phyloP scores from a whole-genome alignment of 2,888 invertebrate species.

The Pogonocherus hispidulus region DNA sequence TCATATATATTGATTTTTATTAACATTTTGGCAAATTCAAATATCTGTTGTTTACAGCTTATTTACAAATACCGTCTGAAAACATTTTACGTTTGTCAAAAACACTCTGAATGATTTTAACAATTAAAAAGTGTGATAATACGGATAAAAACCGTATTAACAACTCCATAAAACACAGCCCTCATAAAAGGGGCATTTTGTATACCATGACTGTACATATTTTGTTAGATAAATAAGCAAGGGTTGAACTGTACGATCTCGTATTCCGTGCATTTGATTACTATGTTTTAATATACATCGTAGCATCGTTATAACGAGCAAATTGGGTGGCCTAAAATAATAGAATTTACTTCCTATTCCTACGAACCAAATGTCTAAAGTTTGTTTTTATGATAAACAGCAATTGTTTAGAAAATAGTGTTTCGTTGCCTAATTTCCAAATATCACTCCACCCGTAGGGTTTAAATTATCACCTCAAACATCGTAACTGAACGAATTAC shows the following conservation, averaged over 20 bases:
- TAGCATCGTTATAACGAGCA: constrained; percentile 20
- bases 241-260: constrained; percentile 15
- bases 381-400: constrained; percentile 35
- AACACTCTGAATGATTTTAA: not conserved
- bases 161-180: not conserved
- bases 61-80: no score
- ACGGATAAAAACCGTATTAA: constrained; percentile 6
- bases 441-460: not conserved
- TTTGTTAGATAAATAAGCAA: constrained; percentile 36
- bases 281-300: constrained; percentile 27
- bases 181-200: constrained; percentile 25
- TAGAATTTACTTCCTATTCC: constrained; percentile 33
- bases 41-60: no score
- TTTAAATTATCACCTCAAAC: not conserved
- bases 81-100: not conserved
- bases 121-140: not conserved
- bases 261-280: constrained; percentile 28
- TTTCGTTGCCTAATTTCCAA: not conserved
- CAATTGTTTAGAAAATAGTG: constrained; percentile 28
- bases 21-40: no score
- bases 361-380: constrained; percentile 30
- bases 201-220: constrained; percentile 28
- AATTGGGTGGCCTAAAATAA: constrained; percentile 37
- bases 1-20: no score
- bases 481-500: no score